Evolutionary conservation across 2,797 vertebrate species (phyloP).

Genomic region (Pseudomugil gertrudae): DNA sequence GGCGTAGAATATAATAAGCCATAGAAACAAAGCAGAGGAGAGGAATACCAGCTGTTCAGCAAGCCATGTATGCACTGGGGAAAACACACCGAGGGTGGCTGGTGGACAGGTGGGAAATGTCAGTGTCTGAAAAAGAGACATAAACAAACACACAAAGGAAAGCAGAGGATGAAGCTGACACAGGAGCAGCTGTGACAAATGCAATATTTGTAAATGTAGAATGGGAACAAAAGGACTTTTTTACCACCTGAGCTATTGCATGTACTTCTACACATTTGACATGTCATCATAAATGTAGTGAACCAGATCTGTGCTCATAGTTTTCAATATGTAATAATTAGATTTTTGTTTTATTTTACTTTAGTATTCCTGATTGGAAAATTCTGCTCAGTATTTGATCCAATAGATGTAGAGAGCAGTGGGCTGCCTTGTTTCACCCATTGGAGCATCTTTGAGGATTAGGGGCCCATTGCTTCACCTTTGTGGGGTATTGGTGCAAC

Average conservation of each 20-base stretch:
- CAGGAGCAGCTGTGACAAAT: constrained; percentile 52
- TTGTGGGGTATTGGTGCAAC: neutral
- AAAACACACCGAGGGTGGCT: constrained; percentile 37
- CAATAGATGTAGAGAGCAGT: no score
- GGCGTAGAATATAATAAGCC: constrained; percentile 21
- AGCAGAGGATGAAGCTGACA: constrained; percentile 20
- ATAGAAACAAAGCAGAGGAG: constrained; percentile 27
- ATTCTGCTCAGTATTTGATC: no score
- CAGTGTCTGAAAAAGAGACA: constrained; percentile 58
- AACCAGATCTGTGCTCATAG: neutral
- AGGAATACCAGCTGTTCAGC: constrained; percentile 44
- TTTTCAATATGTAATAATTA: neutral
- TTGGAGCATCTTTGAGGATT: no score
- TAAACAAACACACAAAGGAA: constrained; percentile 40
- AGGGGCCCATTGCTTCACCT: no score
- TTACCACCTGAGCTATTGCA: constrained; percentile 4
- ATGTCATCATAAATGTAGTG: neutral
- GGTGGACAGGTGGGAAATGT: constrained; percentile 66
- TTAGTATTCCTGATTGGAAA: no score
- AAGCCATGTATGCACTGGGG: constrained; percentile 26
- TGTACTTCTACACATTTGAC: constrained; percentile 18
- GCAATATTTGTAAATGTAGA: constrained; percentile 29
- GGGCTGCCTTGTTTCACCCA: no score
- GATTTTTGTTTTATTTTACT: no score
- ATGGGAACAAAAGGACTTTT: constrained; percentile 35